phyloP scores from a whole-genome alignment of 2,113 vertebrate genomes.

The Lampris incognitus region DNA sequence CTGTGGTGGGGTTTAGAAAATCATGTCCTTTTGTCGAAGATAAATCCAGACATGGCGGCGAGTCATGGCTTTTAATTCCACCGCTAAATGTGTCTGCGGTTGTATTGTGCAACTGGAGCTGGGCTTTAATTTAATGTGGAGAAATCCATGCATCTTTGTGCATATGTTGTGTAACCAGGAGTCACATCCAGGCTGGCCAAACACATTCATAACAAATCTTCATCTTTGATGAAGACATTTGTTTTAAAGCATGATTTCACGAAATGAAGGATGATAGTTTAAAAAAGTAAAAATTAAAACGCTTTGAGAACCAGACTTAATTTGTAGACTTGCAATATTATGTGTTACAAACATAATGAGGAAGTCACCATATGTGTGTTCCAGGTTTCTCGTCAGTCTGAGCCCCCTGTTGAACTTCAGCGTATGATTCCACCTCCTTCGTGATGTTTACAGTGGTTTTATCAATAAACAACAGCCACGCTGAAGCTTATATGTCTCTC shows the following conservation, averaged over 20 bases:
- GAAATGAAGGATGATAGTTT: too few species aligned
- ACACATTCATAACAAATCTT: conserved; percentile 16
- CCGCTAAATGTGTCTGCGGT: background rate
- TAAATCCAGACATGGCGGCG: background rate
- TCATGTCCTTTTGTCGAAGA: background rate
- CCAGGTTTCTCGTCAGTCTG: too few species aligned
- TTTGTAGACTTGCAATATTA: too few species aligned
- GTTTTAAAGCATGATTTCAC: too few species aligned
- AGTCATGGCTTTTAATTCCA: conserved; percentile 18
- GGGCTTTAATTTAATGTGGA: conserved; percentile 30
- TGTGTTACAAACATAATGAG: too few species aligned
- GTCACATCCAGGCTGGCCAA: conserved; percentile 58
- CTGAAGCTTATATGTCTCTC: conserved; percentile 22
- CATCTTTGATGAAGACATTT: too few species aligned
- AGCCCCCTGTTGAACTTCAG: background rate
- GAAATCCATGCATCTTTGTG: conserved; percentile 18
- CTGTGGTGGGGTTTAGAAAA: too few species aligned
- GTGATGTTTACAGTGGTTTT: conserved; percentile 39
- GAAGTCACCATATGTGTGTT: too few species aligned
- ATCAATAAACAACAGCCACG: conserved; percentile 20
- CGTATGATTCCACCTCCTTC: conserved; percentile 8
- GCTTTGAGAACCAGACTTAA: too few species aligned
- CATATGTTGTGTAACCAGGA: conserved; percentile 28
- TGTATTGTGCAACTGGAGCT: conserved; percentile 29
- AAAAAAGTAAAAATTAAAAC: too few species aligned